These are phyloP conservation scores for Troilus luridus DNA, from an alignment of 2,888 invertebrate species.

Conservation along the genomic window DNA sequence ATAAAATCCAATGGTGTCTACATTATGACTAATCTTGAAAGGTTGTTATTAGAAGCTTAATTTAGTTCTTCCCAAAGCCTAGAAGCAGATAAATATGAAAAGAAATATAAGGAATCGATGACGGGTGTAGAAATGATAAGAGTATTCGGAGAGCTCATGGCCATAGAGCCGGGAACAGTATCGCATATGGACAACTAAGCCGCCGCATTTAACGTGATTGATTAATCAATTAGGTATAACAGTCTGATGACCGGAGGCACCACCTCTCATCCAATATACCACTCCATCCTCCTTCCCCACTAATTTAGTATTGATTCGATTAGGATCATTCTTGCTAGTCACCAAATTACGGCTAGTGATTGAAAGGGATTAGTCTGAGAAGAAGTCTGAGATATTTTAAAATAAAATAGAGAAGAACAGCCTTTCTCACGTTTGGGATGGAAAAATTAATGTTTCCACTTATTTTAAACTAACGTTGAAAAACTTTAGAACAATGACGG, in stretches of 20 bases:
- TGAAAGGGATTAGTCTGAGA: background rate
- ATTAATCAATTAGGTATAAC: slow-evolving; percentile 41
- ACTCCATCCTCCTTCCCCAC: background rate
- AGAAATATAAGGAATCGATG: background rate
- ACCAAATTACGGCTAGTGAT: background rate
- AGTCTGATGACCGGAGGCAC: background rate
- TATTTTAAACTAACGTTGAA: no score
- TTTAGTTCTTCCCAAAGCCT: no score
- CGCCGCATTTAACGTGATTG: slow-evolving; percentile 51
- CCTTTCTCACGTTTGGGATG: no score
- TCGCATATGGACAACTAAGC: slow-evolving; percentile 22
- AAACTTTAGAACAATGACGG: no score
- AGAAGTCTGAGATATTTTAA: no score
- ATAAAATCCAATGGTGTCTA: no score
- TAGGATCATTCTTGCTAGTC: background rate
- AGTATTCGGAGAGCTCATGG: background rate
- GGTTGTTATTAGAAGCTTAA: no score
- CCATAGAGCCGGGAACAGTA: background rate
- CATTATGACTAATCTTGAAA: no score
- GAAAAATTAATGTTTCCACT: no score
- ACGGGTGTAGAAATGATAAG: background rate
- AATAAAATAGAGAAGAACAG: no score
- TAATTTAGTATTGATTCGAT: slow-evolving; percentile 27
- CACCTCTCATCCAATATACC: background rate
- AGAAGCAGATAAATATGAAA: background rate